Evolutionary conservation across 2,888 invertebrate species (phyloP), one percentile per base, ranked within the genome.

Genomic region (Andrena marginata): DNA sequence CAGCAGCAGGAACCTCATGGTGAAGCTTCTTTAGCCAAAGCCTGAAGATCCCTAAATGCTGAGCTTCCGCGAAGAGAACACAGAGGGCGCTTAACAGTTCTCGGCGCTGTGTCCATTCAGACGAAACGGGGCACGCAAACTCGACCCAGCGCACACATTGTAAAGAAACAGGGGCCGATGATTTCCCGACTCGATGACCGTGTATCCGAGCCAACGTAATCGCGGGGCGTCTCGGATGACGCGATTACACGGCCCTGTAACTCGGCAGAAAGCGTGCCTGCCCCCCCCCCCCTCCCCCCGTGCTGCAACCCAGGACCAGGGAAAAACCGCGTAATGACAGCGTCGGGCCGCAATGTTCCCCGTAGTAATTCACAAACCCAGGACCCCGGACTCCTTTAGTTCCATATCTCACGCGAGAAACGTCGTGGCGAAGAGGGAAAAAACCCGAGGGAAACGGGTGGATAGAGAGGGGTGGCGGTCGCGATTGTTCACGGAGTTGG

Each of bases 401-500:
- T 88, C 85, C 85, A 74, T 89, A 90, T 90, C 88, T 91, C 91
- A 91, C 89, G 91, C 90, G 89, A 91, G 86, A 88, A 88, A 87
- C 82, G 77, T 64, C 67, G 80, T 49, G 74, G 69, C 69, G 68
- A 72, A 60, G 73, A 48, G 75, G 64, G 54, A 29, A 35, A 31
- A 42, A 65, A 29, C 26, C 54, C 7, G 26, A 16, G 56, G 63
- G 48, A 56, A 29, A 26, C n/a, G 4, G 54, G 59, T 7, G 1
- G 23, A 23, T 35, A 8, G 33, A 29, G n/a, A 10, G 54, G 33
- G 23, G 5, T 2, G 29, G 29, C 13, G 23, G 59, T 78, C 71
- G 76, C 81, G 82, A 86, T 83, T 87, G 85, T 82, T 85, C 81
- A 79, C 77, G 72, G 82, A 75, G 72, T 60, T 72, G 74, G 84